Evolutionary conservation across 2,113 vertebrate species (phyloP), one percentile per base, ranked within the genome.

Genomic region (Corythornis vintsioides): DNA sequence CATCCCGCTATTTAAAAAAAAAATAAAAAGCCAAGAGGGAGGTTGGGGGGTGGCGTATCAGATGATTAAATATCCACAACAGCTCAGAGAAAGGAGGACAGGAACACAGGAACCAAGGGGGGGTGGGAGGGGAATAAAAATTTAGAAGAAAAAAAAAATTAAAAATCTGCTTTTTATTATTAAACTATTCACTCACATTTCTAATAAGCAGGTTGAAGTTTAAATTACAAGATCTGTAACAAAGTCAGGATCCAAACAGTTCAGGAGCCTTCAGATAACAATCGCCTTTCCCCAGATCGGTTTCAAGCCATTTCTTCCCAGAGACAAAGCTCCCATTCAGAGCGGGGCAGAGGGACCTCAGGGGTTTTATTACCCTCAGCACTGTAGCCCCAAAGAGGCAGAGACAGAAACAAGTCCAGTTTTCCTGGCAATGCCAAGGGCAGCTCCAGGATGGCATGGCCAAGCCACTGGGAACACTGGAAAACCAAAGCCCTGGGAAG

Each of bases 301-400:
- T 98, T 98, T 99, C 98, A 98, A 97, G 96, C 94, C 96, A 95
- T 96, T 97, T 97, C 97, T 97, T 90, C 88, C 93, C 79, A 26
- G 76, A 97, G 95, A 99, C 98, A 99, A 99, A 98, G 98, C 97
- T 93, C 90, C 97, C 97, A 98, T 98, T 98, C 95, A 98, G 83
- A 63, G 52, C 64, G 1, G 88, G 94, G 72, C 81, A 73, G 91
- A 93, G 97, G 97, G 95, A 94, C 93, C 43, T 52, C 88, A 71
- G 95, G 97, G 95, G 95, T 94, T 95, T 95, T 95, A 93, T 98
- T 98, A 98, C 98, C 98, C 97, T 88, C 95, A 86, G 97, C 97
- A 83, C 81, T 24, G 77, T 38, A 96, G 96, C 88, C 78, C 92
- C 9, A 0, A 91, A 81, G 82, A 59, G 2, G n/a, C 55, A 15